Base-by-base conservation (phyloP, 2,888 invertebrate genomes). In the Eupithecia tripunctaria region DNA sequence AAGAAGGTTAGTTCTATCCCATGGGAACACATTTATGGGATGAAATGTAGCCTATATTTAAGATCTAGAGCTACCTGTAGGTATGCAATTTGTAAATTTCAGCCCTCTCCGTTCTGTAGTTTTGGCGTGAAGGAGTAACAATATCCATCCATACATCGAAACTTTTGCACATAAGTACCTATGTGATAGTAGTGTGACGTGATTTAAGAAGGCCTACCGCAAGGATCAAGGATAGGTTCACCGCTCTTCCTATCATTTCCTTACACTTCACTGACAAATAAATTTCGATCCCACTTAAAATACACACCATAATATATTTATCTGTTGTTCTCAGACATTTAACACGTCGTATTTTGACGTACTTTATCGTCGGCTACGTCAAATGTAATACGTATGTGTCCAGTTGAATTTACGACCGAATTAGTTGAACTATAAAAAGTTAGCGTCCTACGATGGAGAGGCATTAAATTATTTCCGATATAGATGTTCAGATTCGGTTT, bases 301-400 rank as follows among this genome's bases (percentile, higher is more conserved):
- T 79, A 76, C 77, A 76, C 74, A 72, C 73, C 76, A 76, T 76
- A 75, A 78, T 80, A 84, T 85, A 85, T 88, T 88, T 88, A 88
- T 86, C 81, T 84, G 81, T 81, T 84, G 85, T 86, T 86, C 83
- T 81, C 79, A 76, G 85, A 88, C 86, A 82, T 87, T 88, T 87
- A 86, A 88, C 88, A 88, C 88, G 84, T 88, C 88, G 88, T 89
- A 89, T 89, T 88, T 88, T 87, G 89, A 86, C 83, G 83, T 86
- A 82, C 81, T 89, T 89, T 89, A 89, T 88, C 80, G 85, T 80
- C 80, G 74, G 75, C 77, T 80, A 81, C 80, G 83, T 84, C 85
- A 86, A 83, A 75, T 51, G 51, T 51, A 76, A 62, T 73, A 77
- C 71, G 73, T 79, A 78, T 74, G 71, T 56, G 73, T 79, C 76